These are phyloP conservation scores for Formicarius rufipectus DNA, from an alignment of 2,113 vertebrate genomes.

Conservation along the genomic window DNA sequence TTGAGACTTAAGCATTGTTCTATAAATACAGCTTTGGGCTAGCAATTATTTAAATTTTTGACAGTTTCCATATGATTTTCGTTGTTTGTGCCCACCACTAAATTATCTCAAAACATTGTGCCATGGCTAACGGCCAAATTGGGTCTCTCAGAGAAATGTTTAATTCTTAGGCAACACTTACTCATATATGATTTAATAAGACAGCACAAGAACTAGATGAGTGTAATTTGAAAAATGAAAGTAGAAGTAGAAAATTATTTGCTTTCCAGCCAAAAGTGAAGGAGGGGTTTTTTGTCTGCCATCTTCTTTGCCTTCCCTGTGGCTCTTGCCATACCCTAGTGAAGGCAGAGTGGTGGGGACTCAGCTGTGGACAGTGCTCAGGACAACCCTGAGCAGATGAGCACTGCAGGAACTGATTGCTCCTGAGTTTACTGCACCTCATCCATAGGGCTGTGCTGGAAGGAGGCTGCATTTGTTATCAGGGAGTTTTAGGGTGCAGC, in stretches of 20 bases:
- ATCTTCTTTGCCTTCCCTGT: background rate
- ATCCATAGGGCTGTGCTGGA: fast-evolving
- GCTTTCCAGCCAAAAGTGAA: background rate
- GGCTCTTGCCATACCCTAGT: background rate
- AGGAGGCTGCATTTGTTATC: background rate
- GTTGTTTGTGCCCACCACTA: constrained; percentile 5
- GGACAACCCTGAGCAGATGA: background rate
- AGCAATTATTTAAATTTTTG: constrained; percentile 1
- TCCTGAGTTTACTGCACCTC: background rate
- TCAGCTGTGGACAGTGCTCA: background rate
- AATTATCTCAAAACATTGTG: constrained; percentile 11
- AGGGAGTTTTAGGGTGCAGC: background rate
- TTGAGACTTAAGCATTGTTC: background rate
- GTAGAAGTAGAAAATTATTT: background rate
- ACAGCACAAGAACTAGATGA: background rate
- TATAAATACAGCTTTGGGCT: background rate
- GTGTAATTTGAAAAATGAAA: constrained; percentile 29
- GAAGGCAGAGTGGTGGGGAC: background rate
- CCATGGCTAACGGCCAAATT: background rate
- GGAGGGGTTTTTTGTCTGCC: background rate
- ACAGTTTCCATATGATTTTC: background rate
- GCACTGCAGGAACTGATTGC: background rate
- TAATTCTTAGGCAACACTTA: constrained; percentile 24
- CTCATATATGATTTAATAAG: constrained; percentile 8
- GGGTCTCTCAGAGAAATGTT: background rate